Evolutionary conservation across 2,113 vertebrate genomes (phyloP), one percentile per base, ranked within the genome.

Genomic region (Dipodomys stephensi): DNA sequence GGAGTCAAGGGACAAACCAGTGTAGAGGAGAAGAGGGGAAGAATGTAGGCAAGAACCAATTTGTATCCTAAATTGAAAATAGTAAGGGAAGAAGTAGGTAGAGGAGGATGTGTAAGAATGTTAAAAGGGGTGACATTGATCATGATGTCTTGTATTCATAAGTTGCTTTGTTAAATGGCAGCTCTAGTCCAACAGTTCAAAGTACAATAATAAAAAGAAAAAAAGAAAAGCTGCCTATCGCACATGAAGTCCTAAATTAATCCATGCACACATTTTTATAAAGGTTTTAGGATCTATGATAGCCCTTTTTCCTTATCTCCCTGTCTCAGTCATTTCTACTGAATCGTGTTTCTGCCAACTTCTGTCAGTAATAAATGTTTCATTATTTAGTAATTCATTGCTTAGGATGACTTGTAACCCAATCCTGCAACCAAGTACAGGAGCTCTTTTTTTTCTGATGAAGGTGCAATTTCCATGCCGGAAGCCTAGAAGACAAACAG

Each of bases 391-490:
- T 32, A 18, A 92, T 19, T 80, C 44, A 46, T 87, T 76, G 39
- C 71, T 91, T 77, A 25, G 32, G 35, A 64, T 91, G 73, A 73
- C 53, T 44, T 94, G 39, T 79, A 65, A 79, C 89, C 25, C n/a
- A 16, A 64, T 32, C n/a, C 7, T 57, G 23, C 27, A 84, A 53
- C 30, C 32, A 74, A 87, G 22, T 27, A n/a, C 95, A 89, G 73
- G 39, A 86, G 12, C 12, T 62, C n/a, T 87, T 65, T 3, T 39
- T 39, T 39, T 83, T 96, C 39, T 74, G 68, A 87, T 49, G 74
- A 82, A 72, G 32, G 39, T 27, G 11, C 32, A 22, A 39, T 91
- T 46, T 90, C 25, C 67, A 83, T 68, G 53, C 4, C 32, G 83
- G 60, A 95, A 69, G 49, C 19, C 28, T n/a, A 8, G 4, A 23